Percentiles rank a stretch among this genome's conserved stretches.
Evolutionary conservation across 2,888 invertebrate species (phyloP).

Genomic region (Latrodectus hesperus): DNA sequence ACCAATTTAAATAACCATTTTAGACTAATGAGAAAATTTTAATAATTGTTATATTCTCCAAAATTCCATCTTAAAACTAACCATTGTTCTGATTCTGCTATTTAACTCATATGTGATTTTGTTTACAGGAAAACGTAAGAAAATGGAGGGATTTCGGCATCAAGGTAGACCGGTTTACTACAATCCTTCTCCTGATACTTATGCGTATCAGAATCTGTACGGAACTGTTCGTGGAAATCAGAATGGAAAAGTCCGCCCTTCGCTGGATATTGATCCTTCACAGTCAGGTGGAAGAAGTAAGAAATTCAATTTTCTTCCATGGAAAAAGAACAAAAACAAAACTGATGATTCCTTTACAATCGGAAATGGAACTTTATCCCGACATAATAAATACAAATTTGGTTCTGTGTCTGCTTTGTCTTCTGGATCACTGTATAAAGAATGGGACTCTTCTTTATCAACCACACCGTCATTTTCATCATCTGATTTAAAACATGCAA

Average conservation of each 20-base stretch:
- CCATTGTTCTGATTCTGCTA: no score
- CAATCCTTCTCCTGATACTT: constrained; percentile 36
- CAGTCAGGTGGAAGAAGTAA: constrained; percentile 25
- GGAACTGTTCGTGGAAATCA: constrained; percentile 51
- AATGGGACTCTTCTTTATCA: constrained; percentile 43
- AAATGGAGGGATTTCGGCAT: constrained; percentile 61
- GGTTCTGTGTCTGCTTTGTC: constrained; percentile 63
- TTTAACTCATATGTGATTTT: neutral
- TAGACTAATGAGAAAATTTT: no score
- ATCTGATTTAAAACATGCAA: constrained; percentile 52
- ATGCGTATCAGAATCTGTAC: constrained; percentile 59
- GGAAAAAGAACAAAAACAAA: constrained; percentile 63
- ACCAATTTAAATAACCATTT: no score
- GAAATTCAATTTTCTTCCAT: constrained; percentile 61
- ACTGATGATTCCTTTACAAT: constrained; percentile 25
- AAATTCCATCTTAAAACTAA: no score
- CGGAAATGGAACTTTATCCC: constrained; percentile 32
- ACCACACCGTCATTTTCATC: constrained; percentile 50
- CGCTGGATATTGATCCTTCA: constrained; percentile 18
- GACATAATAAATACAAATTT: constrained; percentile 62
- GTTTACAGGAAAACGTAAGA: constrained; percentile 48
- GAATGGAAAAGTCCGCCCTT: constrained; percentile 34
- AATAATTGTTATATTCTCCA: no score
- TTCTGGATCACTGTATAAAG: constrained; percentile 39
- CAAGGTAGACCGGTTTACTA: constrained; percentile 56